Percentiles rank a stretch among this genome's conserved stretches.
phyloP scores from a whole-genome alignment of 2,888 invertebrate species.

The Trachelus stipa region DNA sequence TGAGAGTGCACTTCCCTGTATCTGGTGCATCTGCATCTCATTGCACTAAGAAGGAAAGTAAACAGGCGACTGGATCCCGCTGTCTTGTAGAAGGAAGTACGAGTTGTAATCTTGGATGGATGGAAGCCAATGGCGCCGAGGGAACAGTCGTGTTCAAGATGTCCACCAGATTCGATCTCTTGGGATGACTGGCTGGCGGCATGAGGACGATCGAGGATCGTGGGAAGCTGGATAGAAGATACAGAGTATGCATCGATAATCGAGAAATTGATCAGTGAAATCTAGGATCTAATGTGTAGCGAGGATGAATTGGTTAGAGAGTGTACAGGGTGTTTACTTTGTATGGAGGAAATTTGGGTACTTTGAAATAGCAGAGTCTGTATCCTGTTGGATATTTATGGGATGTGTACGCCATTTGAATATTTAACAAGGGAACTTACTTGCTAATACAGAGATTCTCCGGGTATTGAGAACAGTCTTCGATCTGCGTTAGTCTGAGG shows the following conservation, averaged over 20 bases:
- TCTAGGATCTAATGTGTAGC: neutral
- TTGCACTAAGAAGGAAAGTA: conserved; percentile 20
- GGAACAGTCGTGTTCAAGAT: neutral
- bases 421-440: neutral
- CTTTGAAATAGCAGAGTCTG: neutral
- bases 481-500: neutral
- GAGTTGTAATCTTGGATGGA: neutral
- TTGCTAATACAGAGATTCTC: neutral
- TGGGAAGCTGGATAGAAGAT: neutral
- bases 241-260: neutral
- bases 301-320: neutral
- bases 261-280: neutral
- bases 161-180: neutral
- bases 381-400: neutral
- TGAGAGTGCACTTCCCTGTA: conserved; percentile 3
- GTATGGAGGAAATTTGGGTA: neutral
- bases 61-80: conserved; percentile 8
- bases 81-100: conserved; percentile 1
- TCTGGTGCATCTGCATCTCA: conserved; percentile 5
- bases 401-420: no score
- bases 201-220: neutral
- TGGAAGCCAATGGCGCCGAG: neutral
- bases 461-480: neutral
- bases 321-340: neutral
- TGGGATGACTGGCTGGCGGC: neutral